Conservation (phyloP, 2,888 invertebrate species). For the Spilarctia lutea region DNA sequence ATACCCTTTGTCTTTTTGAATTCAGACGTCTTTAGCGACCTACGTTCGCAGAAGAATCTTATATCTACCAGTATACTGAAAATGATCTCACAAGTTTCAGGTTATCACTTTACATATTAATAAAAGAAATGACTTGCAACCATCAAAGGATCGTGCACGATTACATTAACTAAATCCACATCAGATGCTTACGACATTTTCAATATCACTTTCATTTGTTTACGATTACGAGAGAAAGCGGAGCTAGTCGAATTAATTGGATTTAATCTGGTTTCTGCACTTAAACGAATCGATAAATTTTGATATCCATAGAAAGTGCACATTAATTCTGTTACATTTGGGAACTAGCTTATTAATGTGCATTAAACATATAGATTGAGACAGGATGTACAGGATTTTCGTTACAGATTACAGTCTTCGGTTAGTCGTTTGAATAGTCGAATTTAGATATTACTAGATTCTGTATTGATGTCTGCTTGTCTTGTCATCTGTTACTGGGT, state of each 20-base stretch:
- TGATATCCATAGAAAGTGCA: conserved; percentile 1
- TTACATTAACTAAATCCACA: not conserved
- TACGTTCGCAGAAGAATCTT: too few relatives aligned
- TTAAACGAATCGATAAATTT: not conserved
- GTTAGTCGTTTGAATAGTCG: too few relatives aligned
- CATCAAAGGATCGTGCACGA: not conserved
- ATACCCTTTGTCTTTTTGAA: too few relatives aligned
- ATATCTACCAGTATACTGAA: too few relatives aligned
- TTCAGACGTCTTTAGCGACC: too few relatives aligned
- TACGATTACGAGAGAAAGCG: conserved; percentile 9
- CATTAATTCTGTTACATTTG: not conserved
- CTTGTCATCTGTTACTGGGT: too few relatives aligned
- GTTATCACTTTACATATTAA: not conserved
- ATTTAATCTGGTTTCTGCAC: conserved; percentile 5
- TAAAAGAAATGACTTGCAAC: not conserved
- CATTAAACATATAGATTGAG: not conserved
- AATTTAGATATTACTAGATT: too few relatives aligned
- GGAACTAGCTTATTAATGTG: not conserved
- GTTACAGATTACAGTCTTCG: not conserved
- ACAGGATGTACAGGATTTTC: not conserved
- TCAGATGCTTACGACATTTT: not conserved
- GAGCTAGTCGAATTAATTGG: not conserved
- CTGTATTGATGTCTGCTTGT: too few relatives aligned
- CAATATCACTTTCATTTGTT: conserved; percentile 3
- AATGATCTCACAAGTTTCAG: not conserved